phyloP scores from a whole-genome alignment of 2,888 invertebrate genomes.

The Onthophagus sagittarius region DNA sequence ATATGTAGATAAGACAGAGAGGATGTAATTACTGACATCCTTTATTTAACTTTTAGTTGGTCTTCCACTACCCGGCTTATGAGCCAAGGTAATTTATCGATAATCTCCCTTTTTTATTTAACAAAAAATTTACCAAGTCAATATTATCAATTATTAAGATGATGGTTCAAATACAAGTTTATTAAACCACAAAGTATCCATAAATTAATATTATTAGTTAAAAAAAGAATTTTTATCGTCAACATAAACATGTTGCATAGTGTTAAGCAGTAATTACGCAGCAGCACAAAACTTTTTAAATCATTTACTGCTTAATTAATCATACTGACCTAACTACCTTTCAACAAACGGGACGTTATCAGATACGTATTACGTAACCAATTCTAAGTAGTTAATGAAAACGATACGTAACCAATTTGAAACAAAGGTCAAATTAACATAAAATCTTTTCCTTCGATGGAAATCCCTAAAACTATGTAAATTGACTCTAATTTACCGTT shows the following conservation, averaged over 20 bases:
- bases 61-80: background rate
- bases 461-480: background rate
- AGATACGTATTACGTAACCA: background rate
- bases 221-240: background rate
- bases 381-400: background rate
- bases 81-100: background rate
- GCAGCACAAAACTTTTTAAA: background rate
- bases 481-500: background rate
- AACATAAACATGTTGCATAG: background rate
- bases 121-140: background rate
- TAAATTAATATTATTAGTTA: background rate
- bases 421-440: background rate
- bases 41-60: background rate
- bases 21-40: background rate
- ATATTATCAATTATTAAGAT: background rate
- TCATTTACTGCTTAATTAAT: background rate
- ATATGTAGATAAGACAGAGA: background rate
- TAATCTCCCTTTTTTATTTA: background rate
- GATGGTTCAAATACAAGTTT: too few relatives aligned
- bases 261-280: too few relatives aligned
- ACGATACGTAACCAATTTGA: background rate
- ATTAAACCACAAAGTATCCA: background rate
- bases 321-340: background rate
- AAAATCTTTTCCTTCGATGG: background rate
- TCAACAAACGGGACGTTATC: background rate